A percentile compares a stretch with the other conserved stretches of the same genome.
Conservation (phyloP, 2,888 invertebrate genomes). For the Mythimna impura region DNA sequence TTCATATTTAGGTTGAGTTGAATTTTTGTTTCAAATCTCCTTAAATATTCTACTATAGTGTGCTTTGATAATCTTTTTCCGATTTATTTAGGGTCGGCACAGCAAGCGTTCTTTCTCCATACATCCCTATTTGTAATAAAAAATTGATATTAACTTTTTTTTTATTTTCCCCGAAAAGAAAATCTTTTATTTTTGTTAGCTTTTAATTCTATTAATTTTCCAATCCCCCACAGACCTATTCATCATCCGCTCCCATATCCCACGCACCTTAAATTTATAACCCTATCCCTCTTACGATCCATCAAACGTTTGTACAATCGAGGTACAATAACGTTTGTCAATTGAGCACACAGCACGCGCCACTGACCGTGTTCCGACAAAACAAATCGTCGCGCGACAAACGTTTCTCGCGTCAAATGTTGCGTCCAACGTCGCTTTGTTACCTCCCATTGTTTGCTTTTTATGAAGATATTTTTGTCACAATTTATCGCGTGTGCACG, state of each 20-base stretch:
- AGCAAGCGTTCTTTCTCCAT: too few species aligned
- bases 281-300: constrained; percentile 32
- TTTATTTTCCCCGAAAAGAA: neutral
- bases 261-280: constrained; percentile 28
- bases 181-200: neutral
- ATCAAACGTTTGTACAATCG: constrained; percentile 49
- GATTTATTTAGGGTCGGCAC: too few species aligned
- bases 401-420: constrained; percentile 62
- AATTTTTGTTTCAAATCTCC: too few species aligned
- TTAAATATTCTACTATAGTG: too few species aligned
- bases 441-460: constrained; percentile 58
- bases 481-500: constrained; percentile 56
- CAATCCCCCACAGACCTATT: neutral
- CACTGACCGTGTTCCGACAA: constrained; percentile 57
- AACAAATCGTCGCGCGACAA: constrained; percentile 59
- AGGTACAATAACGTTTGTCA: constrained; percentile 51
- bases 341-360: constrained; percentile 57
- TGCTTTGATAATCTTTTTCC: too few species aligned
- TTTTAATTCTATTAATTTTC: constrained; percentile 18
- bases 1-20: too few species aligned
- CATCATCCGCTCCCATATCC: constrained; percentile 15
- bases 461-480: constrained; percentile 61
- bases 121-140: too few species aligned
- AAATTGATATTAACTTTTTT: neutral
- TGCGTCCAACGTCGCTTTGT: constrained; percentile 61